Conservation (phyloP, 2,113 vertebrate genomes). For the Gobiocypris rarus region DNA sequence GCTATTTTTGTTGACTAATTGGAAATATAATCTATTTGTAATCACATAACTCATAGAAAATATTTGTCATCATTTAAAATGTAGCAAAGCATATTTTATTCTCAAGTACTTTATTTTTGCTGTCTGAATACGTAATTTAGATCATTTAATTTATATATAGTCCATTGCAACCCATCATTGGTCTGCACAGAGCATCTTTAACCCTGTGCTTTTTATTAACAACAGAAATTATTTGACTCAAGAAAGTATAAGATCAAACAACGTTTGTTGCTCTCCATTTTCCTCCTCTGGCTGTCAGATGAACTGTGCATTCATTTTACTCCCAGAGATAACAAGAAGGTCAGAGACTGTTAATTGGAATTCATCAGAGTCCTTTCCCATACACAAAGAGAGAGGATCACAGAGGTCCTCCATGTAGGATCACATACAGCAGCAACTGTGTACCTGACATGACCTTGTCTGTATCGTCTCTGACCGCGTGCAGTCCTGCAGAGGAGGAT, state of each 20-base stretch:
- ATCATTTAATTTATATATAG: not conserved
- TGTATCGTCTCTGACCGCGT: not conserved
- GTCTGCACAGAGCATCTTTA: not conserved
- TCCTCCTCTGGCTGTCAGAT: constrained; percentile 14
- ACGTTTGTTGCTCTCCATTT: constrained; percentile 31
- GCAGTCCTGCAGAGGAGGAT: not conserved
- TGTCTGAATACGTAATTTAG: not conserved
- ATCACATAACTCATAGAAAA: not conserved
- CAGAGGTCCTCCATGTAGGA: constrained; percentile 9
- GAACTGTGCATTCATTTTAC: constrained; percentile 33
- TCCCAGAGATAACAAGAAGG: constrained; percentile 48
- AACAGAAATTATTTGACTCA: constrained; percentile 31
- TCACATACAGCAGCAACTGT: constrained; percentile 2
- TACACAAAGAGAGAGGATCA: constrained; percentile 1
- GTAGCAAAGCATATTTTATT: not conserved
- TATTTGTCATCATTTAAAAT: not conserved
- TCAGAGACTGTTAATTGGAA: constrained; percentile 50
- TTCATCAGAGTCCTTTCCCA: constrained; percentile 33
- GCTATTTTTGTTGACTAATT: not conserved
- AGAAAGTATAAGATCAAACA: constrained; percentile 48
- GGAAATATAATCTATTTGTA: not conserved
- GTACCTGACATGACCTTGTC: constrained; percentile 46
- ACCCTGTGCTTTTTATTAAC: not conserved
- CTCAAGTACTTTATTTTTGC: not conserved
- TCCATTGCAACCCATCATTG: not conserved